Conservation (phyloP, 2,888 invertebrate species). For the Podabrus alpinus region DNA sequence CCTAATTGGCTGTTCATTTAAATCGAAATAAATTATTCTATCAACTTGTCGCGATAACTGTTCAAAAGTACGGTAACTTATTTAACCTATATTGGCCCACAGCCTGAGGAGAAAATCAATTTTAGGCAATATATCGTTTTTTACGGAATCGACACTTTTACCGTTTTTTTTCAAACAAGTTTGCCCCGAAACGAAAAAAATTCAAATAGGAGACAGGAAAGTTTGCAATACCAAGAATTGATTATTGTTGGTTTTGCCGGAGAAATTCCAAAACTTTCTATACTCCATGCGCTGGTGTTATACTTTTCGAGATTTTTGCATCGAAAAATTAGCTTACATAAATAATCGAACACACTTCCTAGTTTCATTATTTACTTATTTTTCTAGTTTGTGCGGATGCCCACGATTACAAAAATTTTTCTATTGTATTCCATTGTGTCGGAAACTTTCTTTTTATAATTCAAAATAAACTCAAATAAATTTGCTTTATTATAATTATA, state of each 20-base stretch:
- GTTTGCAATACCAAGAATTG: background rate
- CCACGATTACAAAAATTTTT: background rate
- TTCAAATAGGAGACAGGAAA: background rate
- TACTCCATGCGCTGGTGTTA: background rate
- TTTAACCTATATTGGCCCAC: constrained; percentile 20
- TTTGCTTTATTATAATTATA: background rate
- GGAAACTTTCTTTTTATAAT: background rate
- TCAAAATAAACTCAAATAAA: background rate
- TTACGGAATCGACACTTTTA: background rate
- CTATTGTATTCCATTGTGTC: background rate
- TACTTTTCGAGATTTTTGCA: background rate
- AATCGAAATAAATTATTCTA: background rate
- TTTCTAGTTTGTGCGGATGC: background rate
- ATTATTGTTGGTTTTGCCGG: background rate
- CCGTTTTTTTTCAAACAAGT: background rate
- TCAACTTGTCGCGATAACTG: constrained; percentile 16
- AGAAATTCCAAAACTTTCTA: background rate
- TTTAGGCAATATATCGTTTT: background rate
- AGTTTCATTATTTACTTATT: background rate
- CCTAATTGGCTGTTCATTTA: background rate
- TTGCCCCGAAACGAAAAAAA: background rate
- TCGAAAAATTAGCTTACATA: background rate
- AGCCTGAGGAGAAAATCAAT: background rate
- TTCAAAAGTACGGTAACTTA: constrained; percentile 20
- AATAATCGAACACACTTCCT: background rate